These are phyloP conservation scores for Pontoporia blainvillei DNA, from an alignment of 2,113 vertebrate genomes.

Conservation along the genomic window DNA sequence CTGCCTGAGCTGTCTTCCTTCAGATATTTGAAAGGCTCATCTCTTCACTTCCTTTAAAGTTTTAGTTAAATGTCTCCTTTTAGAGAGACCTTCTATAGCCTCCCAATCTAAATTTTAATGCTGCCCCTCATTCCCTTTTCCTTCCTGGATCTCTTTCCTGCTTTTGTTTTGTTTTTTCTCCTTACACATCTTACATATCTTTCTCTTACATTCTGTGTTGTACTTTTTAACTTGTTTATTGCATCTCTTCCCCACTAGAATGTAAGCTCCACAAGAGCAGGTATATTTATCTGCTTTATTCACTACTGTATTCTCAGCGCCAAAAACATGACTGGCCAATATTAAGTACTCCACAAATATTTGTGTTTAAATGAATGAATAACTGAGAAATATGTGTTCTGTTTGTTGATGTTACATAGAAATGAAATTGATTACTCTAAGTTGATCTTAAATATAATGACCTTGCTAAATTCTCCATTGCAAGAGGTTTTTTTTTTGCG, in stretches of 20 bases:
- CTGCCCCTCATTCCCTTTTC: not conserved
- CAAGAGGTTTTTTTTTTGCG: not conserved
- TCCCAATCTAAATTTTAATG: not conserved
- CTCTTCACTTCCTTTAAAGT: not conserved
- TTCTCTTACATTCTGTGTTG: not conserved
- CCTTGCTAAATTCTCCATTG: not conserved
- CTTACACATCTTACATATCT: not conserved
- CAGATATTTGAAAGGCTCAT: not conserved
- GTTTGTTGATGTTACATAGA: not conserved
- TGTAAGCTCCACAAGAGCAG: not conserved
- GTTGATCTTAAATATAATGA: not conserved
- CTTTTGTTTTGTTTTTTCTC: not conserved
- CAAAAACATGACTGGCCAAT: not conserved
- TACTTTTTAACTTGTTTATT: not conserved
- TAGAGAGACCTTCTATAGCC: not conserved
- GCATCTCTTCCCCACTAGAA: not conserved
- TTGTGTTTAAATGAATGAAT: not conserved
- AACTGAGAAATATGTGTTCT: not conserved
- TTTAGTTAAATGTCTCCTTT: not conserved
- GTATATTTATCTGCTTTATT: not conserved
- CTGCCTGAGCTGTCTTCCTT: not conserved
- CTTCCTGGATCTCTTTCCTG: not conserved
- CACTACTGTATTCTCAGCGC: not conserved
- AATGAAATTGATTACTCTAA: not conserved
- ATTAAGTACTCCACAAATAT: not conserved